Percentiles rank a stretch among this genome's conserved stretches.
These are phyloP conservation scores for Odontamblyopus rebecca DNA, from an alignment of 2,797 vertebrate genomes.

Conservation along the genomic window DNA sequence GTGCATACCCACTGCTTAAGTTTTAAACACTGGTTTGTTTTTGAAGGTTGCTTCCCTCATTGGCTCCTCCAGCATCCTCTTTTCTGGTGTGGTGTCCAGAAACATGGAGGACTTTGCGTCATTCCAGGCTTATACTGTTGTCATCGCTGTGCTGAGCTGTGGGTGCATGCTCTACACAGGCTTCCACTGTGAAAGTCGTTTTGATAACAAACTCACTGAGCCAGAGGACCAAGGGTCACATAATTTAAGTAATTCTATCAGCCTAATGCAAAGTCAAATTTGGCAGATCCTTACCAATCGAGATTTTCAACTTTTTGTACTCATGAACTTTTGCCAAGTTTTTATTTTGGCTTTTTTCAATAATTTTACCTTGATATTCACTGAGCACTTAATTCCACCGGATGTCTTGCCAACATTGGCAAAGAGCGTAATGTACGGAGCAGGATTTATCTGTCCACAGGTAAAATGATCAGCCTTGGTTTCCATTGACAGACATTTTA, in stretches of 20 bases:
- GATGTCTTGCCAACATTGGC: constrained; percentile 79
- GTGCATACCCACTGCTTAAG: not conserved
- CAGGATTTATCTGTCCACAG: constrained; percentile 92
- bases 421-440: constrained; percentile 88
- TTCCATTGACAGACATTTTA: not conserved
- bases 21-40: not conserved
- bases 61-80: constrained; percentile 85
- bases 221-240: constrained; percentile 14
- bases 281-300: constrained; percentile 84
- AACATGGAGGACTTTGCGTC: constrained; percentile 84
- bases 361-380: constrained; percentile 93
- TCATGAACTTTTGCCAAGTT: constrained; percentile 92
- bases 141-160: constrained; percentile 76
- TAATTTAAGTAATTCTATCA: constrained; percentile 66
- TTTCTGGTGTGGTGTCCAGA: constrained; percentile 84
- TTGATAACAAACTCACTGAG: constrained; percentile 62
- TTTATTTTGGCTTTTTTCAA: constrained; percentile 87
- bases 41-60: constrained; percentile 79
- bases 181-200: constrained; percentile 75
- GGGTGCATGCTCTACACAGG: constrained; percentile 86
- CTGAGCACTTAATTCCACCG: constrained; percentile 85
- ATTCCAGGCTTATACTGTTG: constrained; percentile 79
- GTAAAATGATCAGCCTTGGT: constrained; percentile 55
- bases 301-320: constrained; percentile 85
- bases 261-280: constrained; percentile 70